phyloP scores from a whole-genome alignment of 2,888 invertebrate genomes.

The Anaspis maculata region DNA sequence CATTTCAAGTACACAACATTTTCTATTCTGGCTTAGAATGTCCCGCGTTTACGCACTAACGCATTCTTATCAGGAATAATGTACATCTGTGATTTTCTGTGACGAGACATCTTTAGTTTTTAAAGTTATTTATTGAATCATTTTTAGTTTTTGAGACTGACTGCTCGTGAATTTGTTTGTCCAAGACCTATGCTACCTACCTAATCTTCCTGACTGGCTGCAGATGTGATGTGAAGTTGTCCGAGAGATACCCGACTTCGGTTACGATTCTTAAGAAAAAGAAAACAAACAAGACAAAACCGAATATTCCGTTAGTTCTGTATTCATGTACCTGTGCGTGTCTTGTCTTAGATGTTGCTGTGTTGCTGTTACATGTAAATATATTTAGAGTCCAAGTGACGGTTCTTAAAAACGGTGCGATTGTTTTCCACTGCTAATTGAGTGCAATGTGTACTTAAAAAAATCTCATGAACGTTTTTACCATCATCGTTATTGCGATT shows the following conservation, averaged over 20 bases:
- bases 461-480: no score
- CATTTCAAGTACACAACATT: no score
- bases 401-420: constrained; percentile 14
- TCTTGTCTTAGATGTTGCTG: constrained; percentile 31
- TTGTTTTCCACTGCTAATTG: constrained; percentile 14
- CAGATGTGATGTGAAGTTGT: no score
- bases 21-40: no score
- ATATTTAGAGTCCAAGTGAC: constrained; percentile 19
- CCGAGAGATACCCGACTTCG: no score
- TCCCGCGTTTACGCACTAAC: no score
- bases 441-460: constrained; percentile 23
- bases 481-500: no score
- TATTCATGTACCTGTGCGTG: constrained; percentile 35
- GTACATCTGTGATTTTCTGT: constrained; percentile 33
- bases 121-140: no score
- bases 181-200: constrained; percentile 6
- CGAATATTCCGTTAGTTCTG: constrained; percentile 22
- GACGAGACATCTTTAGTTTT: constrained; percentile 27
- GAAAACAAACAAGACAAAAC: no score
- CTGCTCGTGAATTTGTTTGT: constrained; percentile 4
- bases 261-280: no score
- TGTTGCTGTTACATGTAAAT: constrained; percentile 30
- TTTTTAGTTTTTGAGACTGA: constrained; percentile 13
- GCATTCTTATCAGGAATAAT: constrained; percentile 25
- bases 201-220: no score